A percentile compares a stretch with the other conserved stretches of the same genome.
Conservation (phyloP, 2,888 invertebrate genomes). For the Monoplex corrugatus region DNA sequence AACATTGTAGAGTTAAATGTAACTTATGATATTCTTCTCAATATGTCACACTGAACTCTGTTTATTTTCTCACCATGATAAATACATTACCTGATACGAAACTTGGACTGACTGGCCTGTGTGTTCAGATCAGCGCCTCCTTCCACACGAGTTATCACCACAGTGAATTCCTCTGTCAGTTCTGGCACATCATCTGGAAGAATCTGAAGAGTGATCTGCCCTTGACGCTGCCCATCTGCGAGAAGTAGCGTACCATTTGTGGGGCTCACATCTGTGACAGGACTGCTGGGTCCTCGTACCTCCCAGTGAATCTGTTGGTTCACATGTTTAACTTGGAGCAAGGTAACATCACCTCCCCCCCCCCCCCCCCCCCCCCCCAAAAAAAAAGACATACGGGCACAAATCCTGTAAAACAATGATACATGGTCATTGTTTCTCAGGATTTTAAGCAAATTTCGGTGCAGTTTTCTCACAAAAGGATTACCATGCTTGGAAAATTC, state of each 20-base stretch:
- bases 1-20: too few species aligned
- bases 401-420: too few species aligned
- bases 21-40: background rate
- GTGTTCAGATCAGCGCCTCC: slow-evolving; percentile 79
- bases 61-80: background rate
- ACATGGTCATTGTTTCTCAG: too few species aligned
- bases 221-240: slow-evolving; percentile 64
- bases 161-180: slow-evolving; percentile 73
- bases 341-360: too few species aligned
- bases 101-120: slow-evolving; percentile 66
- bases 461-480: too few species aligned
- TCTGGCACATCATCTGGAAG: slow-evolving; percentile 77
- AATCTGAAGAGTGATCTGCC: slow-evolving; percentile 71
- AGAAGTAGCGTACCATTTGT: slow-evolving; percentile 70
- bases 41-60: background rate
- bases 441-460: too few species aligned
- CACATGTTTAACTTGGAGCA: too few species aligned
- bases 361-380: too few species aligned
- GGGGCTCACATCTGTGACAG: slow-evolving; percentile 70
- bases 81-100: slow-evolving; percentile 72
- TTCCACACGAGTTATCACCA: slow-evolving; percentile 69
- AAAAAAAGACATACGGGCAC: too few species aligned
- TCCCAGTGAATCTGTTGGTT: slow-evolving; percentile 77
- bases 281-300: slow-evolving; percentile 65
- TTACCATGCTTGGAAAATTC: too few species aligned